A percentile compares a stretch with the other conserved stretches of the same genome.
Conservation (phyloP, 1,140 invertebrate genomes). For the Musca vetustissima region DNA sequence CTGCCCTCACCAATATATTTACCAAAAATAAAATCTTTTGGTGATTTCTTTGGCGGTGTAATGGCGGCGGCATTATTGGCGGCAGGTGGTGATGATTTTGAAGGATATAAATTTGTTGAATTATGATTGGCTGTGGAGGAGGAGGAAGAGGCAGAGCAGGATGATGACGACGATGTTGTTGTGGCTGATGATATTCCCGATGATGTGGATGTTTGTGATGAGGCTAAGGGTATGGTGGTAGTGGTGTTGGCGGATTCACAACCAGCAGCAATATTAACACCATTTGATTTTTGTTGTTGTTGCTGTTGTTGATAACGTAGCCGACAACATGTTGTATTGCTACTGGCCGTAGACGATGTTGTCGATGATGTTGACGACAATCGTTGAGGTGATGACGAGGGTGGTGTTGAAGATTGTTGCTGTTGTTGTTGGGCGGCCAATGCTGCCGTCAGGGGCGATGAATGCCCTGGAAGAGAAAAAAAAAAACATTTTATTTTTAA, state of each 20-base stretch:
- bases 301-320: conserved; percentile 12
- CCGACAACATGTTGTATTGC: conserved; percentile 20
- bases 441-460: conserved; percentile 48
- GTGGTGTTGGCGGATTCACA: not conserved
- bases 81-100: conserved; percentile 10
- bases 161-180: conserved; percentile 1
- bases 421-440: conserved; percentile 36
- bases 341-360: not conserved
- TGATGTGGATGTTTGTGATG: conserved; percentile 1
- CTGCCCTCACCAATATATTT: conserved; percentile 95
- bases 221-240: not conserved
- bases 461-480: conserved; percentile 36
- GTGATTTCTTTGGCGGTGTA: conserved; percentile 66
- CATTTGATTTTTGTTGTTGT: conserved; percentile 12
- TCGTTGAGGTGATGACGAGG: conserved; percentile 23
- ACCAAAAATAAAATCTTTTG: conserved; percentile 93
- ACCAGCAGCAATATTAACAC: no score
- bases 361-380: not conserved
- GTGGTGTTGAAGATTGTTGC: not conserved
- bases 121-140: not conserved
- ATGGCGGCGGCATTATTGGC: conserved; percentile 44
- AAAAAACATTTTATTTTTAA: not conserved
- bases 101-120: conserved; percentile 8
- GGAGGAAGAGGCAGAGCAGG: not conserved
- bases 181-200: not conserved